phyloP scores from a whole-genome alignment of 2,113 vertebrate species.

The Acrocephalus kingi region DNA sequence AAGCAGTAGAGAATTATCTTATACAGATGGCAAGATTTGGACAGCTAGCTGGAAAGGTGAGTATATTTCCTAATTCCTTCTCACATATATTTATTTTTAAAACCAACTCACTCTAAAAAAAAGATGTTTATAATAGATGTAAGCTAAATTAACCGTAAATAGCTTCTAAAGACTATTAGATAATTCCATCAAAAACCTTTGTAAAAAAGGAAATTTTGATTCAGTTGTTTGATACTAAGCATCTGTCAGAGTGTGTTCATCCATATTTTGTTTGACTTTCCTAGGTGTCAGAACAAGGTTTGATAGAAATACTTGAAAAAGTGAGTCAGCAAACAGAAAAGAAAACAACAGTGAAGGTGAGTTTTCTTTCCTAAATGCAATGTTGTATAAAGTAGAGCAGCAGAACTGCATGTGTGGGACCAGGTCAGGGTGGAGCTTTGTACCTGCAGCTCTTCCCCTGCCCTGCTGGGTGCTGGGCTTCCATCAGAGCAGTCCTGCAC shows the following conservation, averaged over 20 bases:
- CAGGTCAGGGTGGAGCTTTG: not conserved
- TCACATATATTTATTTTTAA: not conserved
- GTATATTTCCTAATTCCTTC: not conserved
- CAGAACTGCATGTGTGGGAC: not conserved
- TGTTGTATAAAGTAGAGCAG: not conserved
- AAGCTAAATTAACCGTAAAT: not conserved
- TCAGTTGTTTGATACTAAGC: not conserved
- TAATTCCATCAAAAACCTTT: not conserved
- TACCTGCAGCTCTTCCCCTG: not conserved
- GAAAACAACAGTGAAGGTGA: slow-evolving; percentile 95
- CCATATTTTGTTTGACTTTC: not conserved
- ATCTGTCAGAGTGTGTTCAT: not conserved
- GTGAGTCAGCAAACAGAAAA: slow-evolving; percentile 97
- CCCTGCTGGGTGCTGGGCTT: not conserved
- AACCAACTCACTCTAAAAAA: not conserved
- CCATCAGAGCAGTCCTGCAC: not conserved
- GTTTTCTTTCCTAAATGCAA: not conserved
- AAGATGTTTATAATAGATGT: not conserved
- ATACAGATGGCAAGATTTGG: slow-evolving; percentile 96
- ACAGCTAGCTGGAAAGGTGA: slow-evolving; percentile 92
- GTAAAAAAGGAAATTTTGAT: not conserved
- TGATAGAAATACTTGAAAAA: slow-evolving; percentile 99
- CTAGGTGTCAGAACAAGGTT: slow-evolving; percentile 91
- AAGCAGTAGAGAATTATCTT: slow-evolving; percentile 96
- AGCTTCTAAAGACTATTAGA: not conserved